Evolutionary conservation across 1,140 invertebrate species (phyloP), one percentile per base, ranked within the genome.

Genomic region (Heterodera schachtii): DNA sequence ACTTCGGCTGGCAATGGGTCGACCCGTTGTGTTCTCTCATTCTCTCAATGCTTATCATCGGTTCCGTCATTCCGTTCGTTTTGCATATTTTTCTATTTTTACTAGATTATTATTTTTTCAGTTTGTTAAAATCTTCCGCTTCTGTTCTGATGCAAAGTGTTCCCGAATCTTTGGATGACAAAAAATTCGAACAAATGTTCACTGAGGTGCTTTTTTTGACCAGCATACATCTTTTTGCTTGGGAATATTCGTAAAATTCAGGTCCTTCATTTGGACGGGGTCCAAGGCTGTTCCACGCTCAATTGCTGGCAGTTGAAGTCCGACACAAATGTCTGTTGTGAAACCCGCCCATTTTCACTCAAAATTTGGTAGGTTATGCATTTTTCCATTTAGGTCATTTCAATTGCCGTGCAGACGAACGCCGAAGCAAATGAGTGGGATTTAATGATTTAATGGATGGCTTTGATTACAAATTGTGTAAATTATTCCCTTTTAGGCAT

Each of bases 11-110:
- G 91, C 90, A 92, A 74, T 91, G 93, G 78, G 92, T 93, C 6
- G 93, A 93, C 87, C 93, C 93, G 3, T 89, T 93, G n/a, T 93
- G 93, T 85, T 93, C 93, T 7, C 80, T 93, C 7, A 92, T 93
- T 83, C 92, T 93, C 81, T 91, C 93, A 5, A 84, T 91, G 31
- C 89, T 93, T 73, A 93, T 93, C 80, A 89, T 93, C 41, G 84
- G 91, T 8, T 92, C 92, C 86, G 92, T 93, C 6, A 84, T 92
- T 41, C 93, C 93, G 3, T 86, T n/a, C 6, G 41, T 75, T n/a
- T 64, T 60, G 57, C 13, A 19, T 60, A 16, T 16, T 16, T 60
- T 8, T 3, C 60, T 75, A 21, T n/a, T n/a, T n/a, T n/a, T n/a
- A n/a, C n/a, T n/a, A n/a, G n/a, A n/a, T n/a, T n/a, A n/a, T n/a